phyloP scores from a whole-genome alignment of 2,797 vertebrate genomes.

The Lepus oiostolus region DNA sequence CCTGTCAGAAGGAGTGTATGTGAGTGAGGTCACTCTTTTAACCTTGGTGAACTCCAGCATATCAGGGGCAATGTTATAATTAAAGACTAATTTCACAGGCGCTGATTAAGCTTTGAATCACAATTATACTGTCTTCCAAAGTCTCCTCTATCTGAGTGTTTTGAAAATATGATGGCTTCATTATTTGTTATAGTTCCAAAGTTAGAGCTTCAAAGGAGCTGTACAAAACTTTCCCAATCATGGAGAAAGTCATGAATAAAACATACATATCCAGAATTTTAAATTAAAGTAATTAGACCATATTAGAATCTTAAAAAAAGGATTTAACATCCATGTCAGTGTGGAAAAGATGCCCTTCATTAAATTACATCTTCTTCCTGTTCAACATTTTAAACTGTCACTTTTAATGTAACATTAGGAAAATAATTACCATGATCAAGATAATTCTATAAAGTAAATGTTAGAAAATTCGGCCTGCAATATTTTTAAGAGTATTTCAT shows the following conservation, averaged over 20 bases:
- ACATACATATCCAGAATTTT: slow-evolving; percentile 85
- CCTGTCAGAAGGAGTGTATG: slow-evolving; percentile 74
- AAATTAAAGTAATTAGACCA: slow-evolving; percentile 86
- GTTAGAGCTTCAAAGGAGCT: slow-evolving; percentile 82
- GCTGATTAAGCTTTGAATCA: slow-evolving; percentile 86
- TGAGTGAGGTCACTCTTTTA: slow-evolving; percentile 79
- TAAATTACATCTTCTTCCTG: slow-evolving; percentile 77
- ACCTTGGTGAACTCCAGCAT: slow-evolving; percentile 80
- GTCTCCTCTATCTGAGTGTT: slow-evolving; percentile 79
- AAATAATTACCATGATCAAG: slow-evolving; percentile 71
- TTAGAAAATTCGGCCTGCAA: slow-evolving; percentile 76
- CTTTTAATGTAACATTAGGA: slow-evolving; percentile 73
- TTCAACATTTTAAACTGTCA: slow-evolving; percentile 75
- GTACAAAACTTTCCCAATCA: slow-evolving; percentile 82
- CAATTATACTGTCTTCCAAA: slow-evolving; percentile 85
- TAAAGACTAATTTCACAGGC: slow-evolving; percentile 87
- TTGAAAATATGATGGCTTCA: slow-evolving; percentile 85
- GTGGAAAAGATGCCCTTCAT: slow-evolving; percentile 81
- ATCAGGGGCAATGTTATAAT: slow-evolving; percentile 83
- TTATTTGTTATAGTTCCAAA: slow-evolving; percentile 85
- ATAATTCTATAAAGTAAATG: slow-evolving; percentile 76
- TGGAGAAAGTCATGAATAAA: slow-evolving; percentile 84
- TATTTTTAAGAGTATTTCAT: slow-evolving; percentile 60
- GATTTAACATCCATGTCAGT: slow-evolving; percentile 76
- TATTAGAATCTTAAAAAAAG: slow-evolving; percentile 85